Evolutionary conservation across 2,888 invertebrate species (phyloP).

Genomic region (Coelopa pilipes): DNA sequence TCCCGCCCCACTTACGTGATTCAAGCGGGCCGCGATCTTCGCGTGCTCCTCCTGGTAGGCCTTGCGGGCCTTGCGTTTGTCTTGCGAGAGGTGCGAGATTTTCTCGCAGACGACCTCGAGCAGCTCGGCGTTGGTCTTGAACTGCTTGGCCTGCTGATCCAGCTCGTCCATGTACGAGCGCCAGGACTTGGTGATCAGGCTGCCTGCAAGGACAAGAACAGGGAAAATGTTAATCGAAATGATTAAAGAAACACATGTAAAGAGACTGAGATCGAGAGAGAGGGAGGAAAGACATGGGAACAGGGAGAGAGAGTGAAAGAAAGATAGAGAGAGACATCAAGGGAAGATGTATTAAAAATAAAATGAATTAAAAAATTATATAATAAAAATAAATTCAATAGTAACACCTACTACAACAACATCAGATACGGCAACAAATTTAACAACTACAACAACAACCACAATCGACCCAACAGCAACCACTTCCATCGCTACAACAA

Average conservation of each 20-base stretch:
- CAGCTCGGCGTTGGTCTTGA: conserved; percentile 86
- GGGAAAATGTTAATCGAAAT: neutral
- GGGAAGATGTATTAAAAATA: no score
- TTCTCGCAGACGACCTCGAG: conserved; percentile 87
- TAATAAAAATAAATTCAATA: no score
- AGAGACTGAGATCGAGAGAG: no score
- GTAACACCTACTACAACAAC: neutral
- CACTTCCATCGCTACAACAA: no score
- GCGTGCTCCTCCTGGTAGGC: conserved; percentile 89
- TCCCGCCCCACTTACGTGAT: conserved; percentile 79
- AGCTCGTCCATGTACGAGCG: conserved; percentile 88
- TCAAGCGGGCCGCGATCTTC: conserved; percentile 82
- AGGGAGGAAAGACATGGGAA: no score
- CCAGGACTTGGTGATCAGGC: conserved; percentile 80
- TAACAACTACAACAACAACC: neutral
- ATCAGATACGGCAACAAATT: no score
- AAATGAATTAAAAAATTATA: no score
- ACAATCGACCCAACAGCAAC: neutral
- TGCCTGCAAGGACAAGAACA: conserved; percentile 67
- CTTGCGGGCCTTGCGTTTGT: conserved; percentile 87
- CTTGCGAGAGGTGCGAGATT: conserved; percentile 82
- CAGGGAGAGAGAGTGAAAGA: no score
- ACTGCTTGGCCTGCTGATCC: conserved; percentile 83
- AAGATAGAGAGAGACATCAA: no score
- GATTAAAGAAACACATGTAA: neutral